Conservation (phyloP, 2,797 vertebrate genomes). For the Pangasius sanitwongsei region DNA sequence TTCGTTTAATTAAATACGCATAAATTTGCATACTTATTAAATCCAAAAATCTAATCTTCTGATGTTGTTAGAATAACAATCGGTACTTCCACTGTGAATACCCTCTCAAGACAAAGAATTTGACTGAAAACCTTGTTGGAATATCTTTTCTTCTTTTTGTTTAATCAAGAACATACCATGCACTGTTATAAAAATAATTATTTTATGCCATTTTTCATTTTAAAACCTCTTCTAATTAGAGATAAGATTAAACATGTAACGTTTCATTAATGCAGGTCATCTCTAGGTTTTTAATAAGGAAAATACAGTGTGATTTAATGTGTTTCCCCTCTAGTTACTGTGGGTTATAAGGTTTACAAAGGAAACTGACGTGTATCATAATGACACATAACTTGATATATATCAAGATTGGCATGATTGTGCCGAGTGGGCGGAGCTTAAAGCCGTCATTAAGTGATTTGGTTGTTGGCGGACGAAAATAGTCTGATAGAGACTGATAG, state of each 20-base stretch:
- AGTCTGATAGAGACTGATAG: neutral
- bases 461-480: neutral
- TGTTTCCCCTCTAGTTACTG: neutral
- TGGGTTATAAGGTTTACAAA: neutral
- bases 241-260: neutral
- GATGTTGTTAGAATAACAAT: neutral
- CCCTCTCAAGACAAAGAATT: neutral
- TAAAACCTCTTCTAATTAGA: neutral
- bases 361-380: neutral
- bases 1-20: neutral
- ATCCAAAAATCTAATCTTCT: neutral
- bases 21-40: neutral
- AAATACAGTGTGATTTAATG: neutral
- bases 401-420: neutral
- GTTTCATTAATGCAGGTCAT: neutral
- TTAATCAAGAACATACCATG: neutral
- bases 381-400: neutral
- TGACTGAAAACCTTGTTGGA: neutral
- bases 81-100: slow-evolving; percentile 1
- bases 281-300: neutral
- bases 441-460: neutral
- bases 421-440: neutral
- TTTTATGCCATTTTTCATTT: neutral
- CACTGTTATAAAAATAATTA: neutral
- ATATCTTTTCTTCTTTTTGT: neutral